phyloP scores from a whole-genome alignment of 1,140 invertebrate species.

The Cardiocondyla obscurior region DNA sequence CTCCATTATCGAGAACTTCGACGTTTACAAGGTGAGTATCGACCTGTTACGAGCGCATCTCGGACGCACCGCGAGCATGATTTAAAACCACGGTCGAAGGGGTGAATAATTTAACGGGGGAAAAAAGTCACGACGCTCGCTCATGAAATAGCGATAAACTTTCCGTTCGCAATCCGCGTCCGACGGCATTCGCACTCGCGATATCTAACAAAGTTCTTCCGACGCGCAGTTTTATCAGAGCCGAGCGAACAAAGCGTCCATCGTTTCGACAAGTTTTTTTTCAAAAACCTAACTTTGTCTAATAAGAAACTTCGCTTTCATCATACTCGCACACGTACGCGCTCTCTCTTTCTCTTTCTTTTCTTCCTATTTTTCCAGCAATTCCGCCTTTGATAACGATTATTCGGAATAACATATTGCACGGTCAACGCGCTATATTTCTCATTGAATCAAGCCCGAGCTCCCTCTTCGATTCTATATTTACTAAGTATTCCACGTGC shows the following conservation, averaged over 20 bases:
- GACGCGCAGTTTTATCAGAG: neutral
- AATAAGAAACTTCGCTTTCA: conserved; percentile 30
- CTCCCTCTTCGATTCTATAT: conserved; percentile 1
- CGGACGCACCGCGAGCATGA: neutral
- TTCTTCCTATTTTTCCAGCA: neutral
- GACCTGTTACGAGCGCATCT: neutral
- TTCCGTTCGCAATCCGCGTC: neutral
- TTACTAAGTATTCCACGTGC: conserved; percentile 38
- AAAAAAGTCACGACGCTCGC: neutral
- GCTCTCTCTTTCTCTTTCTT: neutral
- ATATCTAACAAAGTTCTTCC: conserved; percentile 26
- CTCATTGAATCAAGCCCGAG: conserved; percentile 15
- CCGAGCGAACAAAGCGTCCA: neutral
- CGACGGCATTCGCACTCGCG: neutral
- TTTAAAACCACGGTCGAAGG: neutral
- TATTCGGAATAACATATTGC: neutral
- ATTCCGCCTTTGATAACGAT: neutral
- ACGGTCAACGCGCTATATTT: neutral
- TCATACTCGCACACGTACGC: neutral
- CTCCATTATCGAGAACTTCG: conserved; percentile 97
- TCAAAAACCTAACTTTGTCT: conserved; percentile 17
- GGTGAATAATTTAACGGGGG: conserved; percentile 18
- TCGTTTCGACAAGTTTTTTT: conserved; percentile 19
- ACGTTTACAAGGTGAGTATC: conserved; percentile 96
- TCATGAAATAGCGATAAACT: conserved; percentile 3